Conservation (phyloP, 2,797 vertebrate genomes). For the Linurgus olivaceus region DNA sequence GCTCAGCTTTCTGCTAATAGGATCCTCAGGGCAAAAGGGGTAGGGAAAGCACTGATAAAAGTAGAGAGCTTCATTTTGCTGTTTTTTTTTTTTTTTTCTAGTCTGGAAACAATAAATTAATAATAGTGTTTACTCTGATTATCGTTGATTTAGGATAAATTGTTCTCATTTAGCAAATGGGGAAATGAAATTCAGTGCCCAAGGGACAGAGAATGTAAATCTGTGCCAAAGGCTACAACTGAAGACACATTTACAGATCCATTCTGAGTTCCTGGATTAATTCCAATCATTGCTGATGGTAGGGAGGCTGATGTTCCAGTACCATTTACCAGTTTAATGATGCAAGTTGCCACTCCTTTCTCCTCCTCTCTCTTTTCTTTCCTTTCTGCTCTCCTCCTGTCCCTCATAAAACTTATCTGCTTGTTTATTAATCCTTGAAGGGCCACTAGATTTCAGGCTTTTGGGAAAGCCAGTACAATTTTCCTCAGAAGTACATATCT, state of each 20-base stretch:
- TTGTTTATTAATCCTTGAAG: neutral
- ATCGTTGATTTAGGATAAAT: slow-evolving; percentile 63
- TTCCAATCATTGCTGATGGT: slow-evolving; percentile 7
- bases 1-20: slow-evolving; percentile 71
- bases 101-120: slow-evolving; percentile 72
- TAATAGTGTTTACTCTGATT: slow-evolving; percentile 67
- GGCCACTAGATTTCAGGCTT: neutral
- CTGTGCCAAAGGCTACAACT: slow-evolving; percentile 11
- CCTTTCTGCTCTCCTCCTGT: neutral
- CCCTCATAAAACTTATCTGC: neutral
- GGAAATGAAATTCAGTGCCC: slow-evolving; percentile 26
- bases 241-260: slow-evolving; percentile 28
- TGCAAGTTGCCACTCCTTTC: neutral
- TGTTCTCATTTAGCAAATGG: slow-evolving; percentile 61
- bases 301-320: neutral
- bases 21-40: slow-evolving; percentile 72
- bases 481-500: neutral
- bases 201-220: slow-evolving; percentile 18
- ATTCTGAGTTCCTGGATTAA: slow-evolving; percentile 48
- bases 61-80: slow-evolving; percentile 3
- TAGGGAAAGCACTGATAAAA: slow-evolving; percentile 44
- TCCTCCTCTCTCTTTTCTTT: neutral
- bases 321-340: neutral
- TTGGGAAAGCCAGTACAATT: neutral
- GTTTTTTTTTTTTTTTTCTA: neutral